Evolutionary conservation across 2,113 vertebrate genomes (phyloP).

Genomic region (Gopherus flavomarginatus): DNA sequence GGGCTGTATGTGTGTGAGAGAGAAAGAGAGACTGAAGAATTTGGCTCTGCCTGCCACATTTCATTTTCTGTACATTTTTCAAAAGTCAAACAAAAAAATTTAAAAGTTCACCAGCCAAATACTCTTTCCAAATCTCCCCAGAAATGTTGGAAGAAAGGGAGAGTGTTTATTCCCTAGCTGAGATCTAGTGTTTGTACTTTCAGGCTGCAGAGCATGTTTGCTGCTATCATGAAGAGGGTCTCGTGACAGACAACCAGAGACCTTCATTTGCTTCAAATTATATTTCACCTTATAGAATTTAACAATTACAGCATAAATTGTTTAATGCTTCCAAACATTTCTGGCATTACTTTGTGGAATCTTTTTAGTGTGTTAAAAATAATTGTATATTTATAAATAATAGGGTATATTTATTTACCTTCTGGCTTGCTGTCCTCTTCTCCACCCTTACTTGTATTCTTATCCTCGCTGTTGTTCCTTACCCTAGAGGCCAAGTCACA

Average conservation of each 20-base stretch:
- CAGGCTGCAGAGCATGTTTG: background rate
- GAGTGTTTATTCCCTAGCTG: constrained; percentile 5
- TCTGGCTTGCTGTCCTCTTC: background rate
- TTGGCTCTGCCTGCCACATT: background rate
- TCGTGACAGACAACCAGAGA: background rate
- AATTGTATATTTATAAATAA: background rate
- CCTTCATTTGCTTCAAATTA: background rate
- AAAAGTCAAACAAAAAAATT: constrained; percentile 11
- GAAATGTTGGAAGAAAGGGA: background rate
- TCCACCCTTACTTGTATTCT: background rate
- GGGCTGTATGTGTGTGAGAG: background rate
- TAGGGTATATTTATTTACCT: background rate
- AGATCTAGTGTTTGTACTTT: background rate
- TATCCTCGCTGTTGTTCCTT: background rate
- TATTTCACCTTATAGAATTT: background rate
- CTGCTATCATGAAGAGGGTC: constrained; percentile 9
- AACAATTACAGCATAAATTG: background rate
- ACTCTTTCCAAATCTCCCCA: constrained; percentile 20
- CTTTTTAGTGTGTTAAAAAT: background rate
- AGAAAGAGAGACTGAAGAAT: background rate
- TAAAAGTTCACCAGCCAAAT: background rate
- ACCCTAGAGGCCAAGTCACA: constrained; percentile 37
- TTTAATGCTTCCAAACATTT: background rate
- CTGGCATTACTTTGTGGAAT: background rate
- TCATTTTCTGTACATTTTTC: background rate